A percentile compares a stretch with the other conserved stretches of the same genome.
These are phyloP conservation scores for Oceanodroma tethys DNA, from an alignment of 2,113 vertebrate species.

Conservation along the genomic window DNA sequence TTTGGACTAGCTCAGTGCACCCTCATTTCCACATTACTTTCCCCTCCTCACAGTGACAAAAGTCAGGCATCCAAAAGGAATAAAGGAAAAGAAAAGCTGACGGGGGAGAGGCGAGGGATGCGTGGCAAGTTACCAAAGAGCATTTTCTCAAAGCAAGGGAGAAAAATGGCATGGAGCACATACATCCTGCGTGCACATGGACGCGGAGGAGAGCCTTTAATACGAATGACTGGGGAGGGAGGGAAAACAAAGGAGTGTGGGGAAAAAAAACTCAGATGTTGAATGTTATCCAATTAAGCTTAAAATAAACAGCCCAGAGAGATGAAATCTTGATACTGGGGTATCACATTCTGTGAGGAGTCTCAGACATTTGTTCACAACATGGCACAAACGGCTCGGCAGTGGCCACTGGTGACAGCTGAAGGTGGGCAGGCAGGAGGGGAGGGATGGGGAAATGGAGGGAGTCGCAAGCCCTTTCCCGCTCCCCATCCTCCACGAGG, in stretches of 20 bases:
- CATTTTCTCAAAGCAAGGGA: slow-evolving; percentile 26
- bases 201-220: not conserved
- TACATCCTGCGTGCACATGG: slow-evolving; percentile 29
- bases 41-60: slow-evolving; percentile 8
- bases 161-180: slow-evolving; percentile 37
- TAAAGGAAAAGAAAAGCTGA: slow-evolving; percentile 25
- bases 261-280: slow-evolving; percentile 63
- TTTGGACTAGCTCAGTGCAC: not conserved
- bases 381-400: not conserved
- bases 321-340: slow-evolving; percentile 31
- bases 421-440: not conserved
- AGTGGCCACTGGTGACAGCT: not conserved
- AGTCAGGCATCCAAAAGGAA: slow-evolving; percentile 28
- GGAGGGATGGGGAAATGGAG: not conserved
- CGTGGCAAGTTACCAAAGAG: slow-evolving; percentile 3
- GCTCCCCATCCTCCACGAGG: not conserved
- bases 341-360: slow-evolving; percentile 31
- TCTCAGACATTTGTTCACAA: slow-evolving; percentile 58
- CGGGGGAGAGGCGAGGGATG: not conserved
- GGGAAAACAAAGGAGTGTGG: not conserved
- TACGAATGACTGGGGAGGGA: not conserved
- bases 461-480: not conserved
- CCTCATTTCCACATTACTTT: slow-evolving; percentile 51
- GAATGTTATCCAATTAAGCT: slow-evolving; percentile 72
- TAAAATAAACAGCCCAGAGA: slow-evolving; percentile 69